phyloP scores from a whole-genome alignment of 1,140 invertebrate genomes.

The Leptoteleia sp. region DNA sequence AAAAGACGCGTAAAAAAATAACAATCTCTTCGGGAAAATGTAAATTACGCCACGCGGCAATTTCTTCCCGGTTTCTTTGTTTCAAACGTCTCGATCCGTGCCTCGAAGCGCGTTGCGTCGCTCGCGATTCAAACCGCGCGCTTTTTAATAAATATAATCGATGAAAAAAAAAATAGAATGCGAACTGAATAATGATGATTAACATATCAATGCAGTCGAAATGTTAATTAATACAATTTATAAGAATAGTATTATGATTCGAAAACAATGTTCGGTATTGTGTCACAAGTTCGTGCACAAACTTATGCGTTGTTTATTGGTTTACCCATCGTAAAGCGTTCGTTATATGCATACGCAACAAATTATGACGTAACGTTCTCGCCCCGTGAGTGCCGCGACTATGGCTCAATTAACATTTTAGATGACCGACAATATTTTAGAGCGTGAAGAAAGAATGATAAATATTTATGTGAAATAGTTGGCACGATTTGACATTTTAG shows the following conservation, averaged over 20 bases:
- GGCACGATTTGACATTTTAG: too few species aligned
- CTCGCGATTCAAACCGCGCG: too few species aligned
- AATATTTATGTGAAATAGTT: too few species aligned
- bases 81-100: background rate
- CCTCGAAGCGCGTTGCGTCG: too few species aligned
- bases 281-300: conserved; percentile 22
- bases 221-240: conserved; percentile 32
- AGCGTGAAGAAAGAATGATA: too few species aligned
- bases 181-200: too few species aligned
- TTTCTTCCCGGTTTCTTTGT: background rate
- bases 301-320: conserved; percentile 25
- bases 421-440: too few species aligned
- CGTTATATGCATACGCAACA: conserved; percentile 43
- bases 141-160: too few species aligned
- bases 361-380: conserved; percentile 28
- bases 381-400: conserved; percentile 10
- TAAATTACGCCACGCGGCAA: conserved; percentile 6
- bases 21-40: conserved; percentile 4
- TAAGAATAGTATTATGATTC: conserved; percentile 20
- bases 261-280: conserved; percentile 36
- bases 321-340: conserved; percentile 31
- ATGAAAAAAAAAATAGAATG: too few species aligned
- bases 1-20: conserved; percentile 31
- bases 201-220: too few species aligned
- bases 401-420: too few species aligned